These are phyloP conservation scores for Apotomis betuletana DNA, from an alignment of 2,888 invertebrate genomes.

Conservation along the genomic window DNA sequence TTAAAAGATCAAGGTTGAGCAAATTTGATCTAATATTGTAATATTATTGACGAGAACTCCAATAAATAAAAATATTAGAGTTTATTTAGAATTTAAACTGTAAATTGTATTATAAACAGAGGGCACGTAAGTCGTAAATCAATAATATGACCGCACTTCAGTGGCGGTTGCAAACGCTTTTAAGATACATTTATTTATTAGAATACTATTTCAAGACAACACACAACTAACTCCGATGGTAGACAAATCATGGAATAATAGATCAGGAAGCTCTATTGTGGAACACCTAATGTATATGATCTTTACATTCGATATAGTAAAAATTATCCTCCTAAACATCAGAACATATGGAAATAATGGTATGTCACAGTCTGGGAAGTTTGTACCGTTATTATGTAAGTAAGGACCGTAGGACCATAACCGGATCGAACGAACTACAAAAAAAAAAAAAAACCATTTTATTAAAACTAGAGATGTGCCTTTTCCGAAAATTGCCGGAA, in stretches of 20 bases:
- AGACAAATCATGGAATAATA: conserved; percentile 65
- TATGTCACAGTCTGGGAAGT: too few relatives aligned
- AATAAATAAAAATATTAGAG: too few relatives aligned
- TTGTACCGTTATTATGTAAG: too few relatives aligned
- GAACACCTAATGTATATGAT: conserved; percentile 68
- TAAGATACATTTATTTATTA: conserved; percentile 32
- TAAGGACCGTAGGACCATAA: too few relatives aligned
- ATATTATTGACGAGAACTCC: too few relatives aligned
- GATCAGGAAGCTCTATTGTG: conserved; percentile 77
- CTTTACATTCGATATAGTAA: conserved; percentile 68
- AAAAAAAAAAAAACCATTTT: too few relatives aligned
- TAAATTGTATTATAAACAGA: neutral
- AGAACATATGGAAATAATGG: too few relatives aligned
- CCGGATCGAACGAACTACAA: too few relatives aligned
- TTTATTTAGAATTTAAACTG: neutral
- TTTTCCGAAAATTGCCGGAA: too few relatives aligned
- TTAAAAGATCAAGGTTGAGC: conserved; percentile 6
- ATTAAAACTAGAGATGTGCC: too few relatives aligned
- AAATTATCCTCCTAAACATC: conserved; percentile 57
- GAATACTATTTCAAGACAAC: conserved; percentile 44
- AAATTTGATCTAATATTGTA: neutral
- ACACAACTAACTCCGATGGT: conserved; percentile 58
- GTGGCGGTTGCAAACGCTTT: conserved; percentile 4
- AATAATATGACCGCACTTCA: conserved; percentile 8
- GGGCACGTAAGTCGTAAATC: neutral